Conservation (phyloP, 1,140 invertebrate genomes). For the Platyura marginata region DNA sequence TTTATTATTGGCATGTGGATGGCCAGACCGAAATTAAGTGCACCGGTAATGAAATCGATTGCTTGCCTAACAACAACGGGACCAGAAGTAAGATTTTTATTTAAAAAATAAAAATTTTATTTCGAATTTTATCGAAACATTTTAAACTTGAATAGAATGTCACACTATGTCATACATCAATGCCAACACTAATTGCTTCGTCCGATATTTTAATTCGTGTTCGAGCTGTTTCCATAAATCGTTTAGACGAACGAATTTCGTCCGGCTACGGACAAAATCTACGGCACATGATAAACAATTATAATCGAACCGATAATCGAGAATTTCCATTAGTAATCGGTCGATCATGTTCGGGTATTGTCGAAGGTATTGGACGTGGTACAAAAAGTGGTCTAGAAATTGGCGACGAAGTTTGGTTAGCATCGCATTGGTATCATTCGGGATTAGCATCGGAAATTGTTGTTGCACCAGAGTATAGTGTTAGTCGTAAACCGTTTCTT, state of each 20-base stretch:
- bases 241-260: slow-evolving; percentile 42
- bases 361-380: slow-evolving; percentile 36
- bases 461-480: slow-evolving; percentile 33
- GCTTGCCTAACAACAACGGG: not conserved
- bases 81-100: not conserved
- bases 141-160: not conserved
- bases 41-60: slow-evolving; percentile 3
- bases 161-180: not conserved
- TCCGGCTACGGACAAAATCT: slow-evolving; percentile 37
- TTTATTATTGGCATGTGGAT: slow-evolving; percentile 1
- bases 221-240: slow-evolving; percentile 39
- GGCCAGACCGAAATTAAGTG: not conserved
- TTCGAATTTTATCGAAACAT: not conserved
- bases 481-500: slow-evolving; percentile 42
- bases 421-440: slow-evolving; percentile 33
- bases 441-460: slow-evolving; percentile 43
- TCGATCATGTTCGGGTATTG: slow-evolving; percentile 45
- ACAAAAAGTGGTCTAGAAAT: slow-evolving; percentile 37
- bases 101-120: not conserved
- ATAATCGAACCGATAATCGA: not conserved
- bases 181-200: not conserved
- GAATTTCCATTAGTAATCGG: slow-evolving; percentile 43
- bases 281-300: slow-evolving; percentile 14
- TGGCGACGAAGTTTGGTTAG: slow-evolving; percentile 44
- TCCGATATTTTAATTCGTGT: slow-evolving; percentile 42